Evolutionary conservation across 2,888 invertebrate genomes (phyloP).

Genomic region (Slavum lentiscoides): DNA sequence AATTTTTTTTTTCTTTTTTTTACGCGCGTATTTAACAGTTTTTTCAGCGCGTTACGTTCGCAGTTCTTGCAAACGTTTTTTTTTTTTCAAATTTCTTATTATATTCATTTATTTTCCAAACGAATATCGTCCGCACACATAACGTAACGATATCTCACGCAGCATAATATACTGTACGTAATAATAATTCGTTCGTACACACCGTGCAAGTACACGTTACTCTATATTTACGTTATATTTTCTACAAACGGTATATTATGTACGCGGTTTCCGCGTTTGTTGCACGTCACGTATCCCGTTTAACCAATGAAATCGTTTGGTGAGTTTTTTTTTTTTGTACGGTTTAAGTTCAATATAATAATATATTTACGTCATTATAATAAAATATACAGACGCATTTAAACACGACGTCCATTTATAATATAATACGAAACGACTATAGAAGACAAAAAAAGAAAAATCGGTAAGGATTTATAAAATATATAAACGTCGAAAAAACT

Average conservation of each 20-base stretch:
- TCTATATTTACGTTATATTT: neutral
- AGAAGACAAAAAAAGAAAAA: slow-evolving; percentile 5
- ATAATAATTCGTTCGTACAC: neutral
- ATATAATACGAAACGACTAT: too few species aligned
- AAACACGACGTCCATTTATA: neutral
- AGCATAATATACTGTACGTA: too few species aligned
- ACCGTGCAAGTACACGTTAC: neutral
- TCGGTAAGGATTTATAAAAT: neutral
- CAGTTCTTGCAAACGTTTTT: too few species aligned
- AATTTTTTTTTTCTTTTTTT: too few species aligned
- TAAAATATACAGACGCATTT: neutral
- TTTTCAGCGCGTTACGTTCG: too few species aligned
- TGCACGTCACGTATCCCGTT: slow-evolving; percentile 15
- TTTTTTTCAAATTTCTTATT: too few species aligned
- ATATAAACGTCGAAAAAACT: neutral
- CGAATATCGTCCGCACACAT: too few species aligned
- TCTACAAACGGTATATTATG: neutral
- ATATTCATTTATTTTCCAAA: too few species aligned
- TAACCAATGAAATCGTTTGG: neutral
- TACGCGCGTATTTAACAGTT: too few species aligned
- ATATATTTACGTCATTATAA: neutral
- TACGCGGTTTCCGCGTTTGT: slow-evolving; percentile 10
- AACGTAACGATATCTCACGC: too few species aligned
- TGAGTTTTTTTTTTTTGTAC: slow-evolving; percentile 10
- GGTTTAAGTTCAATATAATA: neutral